phyloP scores from a whole-genome alignment of 2,888 invertebrate genomes.

The Xanthia togata region DNA sequence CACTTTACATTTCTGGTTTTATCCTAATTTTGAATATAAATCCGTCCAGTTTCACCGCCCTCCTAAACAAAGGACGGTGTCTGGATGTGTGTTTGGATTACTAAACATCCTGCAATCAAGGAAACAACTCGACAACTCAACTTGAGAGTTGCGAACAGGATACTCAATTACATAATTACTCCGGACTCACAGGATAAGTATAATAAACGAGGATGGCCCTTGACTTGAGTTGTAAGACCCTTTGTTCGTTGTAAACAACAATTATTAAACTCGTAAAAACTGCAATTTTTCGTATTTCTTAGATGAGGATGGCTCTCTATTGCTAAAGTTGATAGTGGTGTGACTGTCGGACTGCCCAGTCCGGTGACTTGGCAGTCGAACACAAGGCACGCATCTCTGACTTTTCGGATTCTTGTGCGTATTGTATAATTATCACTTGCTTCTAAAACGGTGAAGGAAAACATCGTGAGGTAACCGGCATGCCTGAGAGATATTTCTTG shows the following conservation, averaged over 20 bases:
- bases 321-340: constrained; percentile 40
- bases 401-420: too few relatives aligned
- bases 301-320: constrained; percentile 25
- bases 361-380: too few relatives aligned
- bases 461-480: too few relatives aligned
- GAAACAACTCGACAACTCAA: constrained; percentile 59
- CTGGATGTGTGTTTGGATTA: constrained; percentile 59
- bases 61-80: constrained; percentile 46
- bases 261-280: constrained; percentile 50
- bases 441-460: too few relatives aligned
- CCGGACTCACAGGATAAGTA: constrained; percentile 41
- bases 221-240: constrained; percentile 7
- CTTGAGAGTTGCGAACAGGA: constrained; percentile 63
- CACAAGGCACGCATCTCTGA: too few relatives aligned
- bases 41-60: constrained; percentile 13
- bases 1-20: constrained; percentile 11
- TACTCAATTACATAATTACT: constrained; percentile 69
- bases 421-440: too few relatives aligned
- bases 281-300: constrained; percentile 1
- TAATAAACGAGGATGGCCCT: constrained; percentile 47
- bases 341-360: too few relatives aligned
- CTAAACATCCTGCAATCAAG: constrained; percentile 67
- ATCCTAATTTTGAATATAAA: constrained; percentile 18
- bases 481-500: too few relatives aligned
- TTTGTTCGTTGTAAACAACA: constrained; percentile 37